Conservation (phyloP, 2,888 invertebrate genomes). For the Tiliacea aurago region DNA sequence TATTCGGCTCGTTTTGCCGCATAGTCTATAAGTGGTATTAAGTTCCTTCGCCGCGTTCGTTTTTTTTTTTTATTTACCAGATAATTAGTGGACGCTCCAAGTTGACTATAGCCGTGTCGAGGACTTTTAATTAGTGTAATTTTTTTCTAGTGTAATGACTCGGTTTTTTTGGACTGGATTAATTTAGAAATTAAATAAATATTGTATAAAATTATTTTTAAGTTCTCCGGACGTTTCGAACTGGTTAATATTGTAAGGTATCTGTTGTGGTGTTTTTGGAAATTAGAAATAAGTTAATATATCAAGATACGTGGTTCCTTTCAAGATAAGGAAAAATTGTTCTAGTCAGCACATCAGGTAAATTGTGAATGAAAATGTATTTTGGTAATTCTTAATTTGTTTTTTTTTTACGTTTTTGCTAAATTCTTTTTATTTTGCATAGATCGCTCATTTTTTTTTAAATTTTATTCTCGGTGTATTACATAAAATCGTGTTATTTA, state of each 20-base stretch:
- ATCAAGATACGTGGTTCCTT: constrained; percentile 53
- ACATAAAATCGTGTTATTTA: background rate
- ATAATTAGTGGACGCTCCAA: constrained; percentile 78
- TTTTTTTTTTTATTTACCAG: constrained; percentile 70
- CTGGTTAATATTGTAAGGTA: constrained; percentile 68
- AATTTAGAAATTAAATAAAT: constrained; percentile 62
- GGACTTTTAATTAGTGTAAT: constrained; percentile 76
- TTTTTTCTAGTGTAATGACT: constrained; percentile 79
- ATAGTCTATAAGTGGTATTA: constrained; percentile 90
- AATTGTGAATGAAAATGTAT: constrained; percentile 46
- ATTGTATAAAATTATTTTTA: constrained; percentile 68
- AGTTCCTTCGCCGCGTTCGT: constrained; percentile 86
- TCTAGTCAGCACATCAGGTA: constrained; percentile 60
- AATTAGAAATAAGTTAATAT: constrained; percentile 50
- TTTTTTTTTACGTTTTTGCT: constrained; percentile 9
- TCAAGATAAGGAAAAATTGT: constrained; percentile 52
- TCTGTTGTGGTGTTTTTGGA: constrained; percentile 74
- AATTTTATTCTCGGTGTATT: no score
- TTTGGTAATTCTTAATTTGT: constrained; percentile 9
- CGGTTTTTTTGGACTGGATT: constrained; percentile 73
- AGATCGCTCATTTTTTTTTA: constrained; percentile 29
- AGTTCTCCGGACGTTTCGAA: constrained; percentile 72
- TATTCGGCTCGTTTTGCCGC: constrained; percentile 90
- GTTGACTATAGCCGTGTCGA: constrained; percentile 77
- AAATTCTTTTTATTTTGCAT: constrained; percentile 21